phyloP scores from a whole-genome alignment of 2,113 vertebrate genomes.

The Perca flavescens region DNA sequence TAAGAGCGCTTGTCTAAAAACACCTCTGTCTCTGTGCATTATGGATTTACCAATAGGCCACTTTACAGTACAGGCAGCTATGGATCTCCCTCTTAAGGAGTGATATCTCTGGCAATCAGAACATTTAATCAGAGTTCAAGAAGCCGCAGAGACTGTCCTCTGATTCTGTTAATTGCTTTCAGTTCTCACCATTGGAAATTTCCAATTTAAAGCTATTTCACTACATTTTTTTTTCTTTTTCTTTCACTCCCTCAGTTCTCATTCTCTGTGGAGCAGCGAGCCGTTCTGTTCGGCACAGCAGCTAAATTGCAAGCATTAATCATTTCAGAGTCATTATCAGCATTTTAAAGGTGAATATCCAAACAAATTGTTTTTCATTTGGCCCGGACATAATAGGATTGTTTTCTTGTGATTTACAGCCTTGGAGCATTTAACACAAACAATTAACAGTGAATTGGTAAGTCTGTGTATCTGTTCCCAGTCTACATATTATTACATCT shows the following conservation, averaged over 20 bases:
- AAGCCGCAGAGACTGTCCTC: slow-evolving; percentile 55
- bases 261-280: slow-evolving; percentile 64
- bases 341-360: slow-evolving; percentile 77
- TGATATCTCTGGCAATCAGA: slow-evolving; percentile 62
- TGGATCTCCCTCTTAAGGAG: slow-evolving; percentile 46
- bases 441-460: slow-evolving; percentile 71
- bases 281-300: slow-evolving; percentile 54
- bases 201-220: slow-evolving; percentile 73
- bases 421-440: slow-evolving; percentile 66
- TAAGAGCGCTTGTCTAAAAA: slow-evolving; percentile 37
- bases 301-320: slow-evolving; percentile 80
- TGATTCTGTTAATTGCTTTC: slow-evolving; percentile 79
- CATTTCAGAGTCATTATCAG: slow-evolving; percentile 76
- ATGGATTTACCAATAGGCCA: slow-evolving; percentile 62
- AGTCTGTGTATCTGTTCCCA: slow-evolving; percentile 48
- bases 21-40: slow-evolving; percentile 44
- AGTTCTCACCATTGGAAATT: slow-evolving; percentile 69
- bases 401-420: slow-evolving; percentile 66
- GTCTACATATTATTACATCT: slow-evolving; percentile 45
- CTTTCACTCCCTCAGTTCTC: slow-evolving; percentile 40
- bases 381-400: slow-evolving; percentile 54
- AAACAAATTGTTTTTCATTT: slow-evolving; percentile 78
- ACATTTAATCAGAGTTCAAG: slow-evolving; percentile 74
- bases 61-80: slow-evolving; percentile 55
- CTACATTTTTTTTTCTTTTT: slow-evolving; percentile 22